These are phyloP conservation scores for Yponomeuta cagnagella DNA, from an alignment of 2,888 invertebrate species.

Conservation along the genomic window DNA sequence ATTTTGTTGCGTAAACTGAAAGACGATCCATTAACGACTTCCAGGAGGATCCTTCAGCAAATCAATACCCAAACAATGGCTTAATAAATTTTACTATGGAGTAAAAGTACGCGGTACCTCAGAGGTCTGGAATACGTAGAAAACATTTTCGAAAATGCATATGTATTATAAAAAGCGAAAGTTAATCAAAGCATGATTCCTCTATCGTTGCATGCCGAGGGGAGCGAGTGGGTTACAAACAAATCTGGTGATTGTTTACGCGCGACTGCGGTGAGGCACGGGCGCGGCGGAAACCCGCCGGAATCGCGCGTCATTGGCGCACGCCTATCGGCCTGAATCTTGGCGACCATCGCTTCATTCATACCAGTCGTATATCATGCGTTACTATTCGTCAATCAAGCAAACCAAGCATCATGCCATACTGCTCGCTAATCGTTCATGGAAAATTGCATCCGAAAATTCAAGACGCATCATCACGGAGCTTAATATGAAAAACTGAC, in stretches of 20 bases:
- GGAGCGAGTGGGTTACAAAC: not conserved
- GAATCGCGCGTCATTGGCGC: constrained; percentile 71
- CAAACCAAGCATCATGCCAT: not conserved
- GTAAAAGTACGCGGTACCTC: too few species aligned
- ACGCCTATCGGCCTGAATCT: constrained; percentile 42
- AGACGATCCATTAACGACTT: constrained; percentile 45
- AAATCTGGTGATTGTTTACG: constrained; percentile 52
- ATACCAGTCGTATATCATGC: constrained; percentile 37
- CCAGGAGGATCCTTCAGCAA: too few species aligned
- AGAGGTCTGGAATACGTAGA: not conserved
- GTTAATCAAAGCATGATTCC: not conserved
- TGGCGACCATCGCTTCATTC: constrained; percentile 55
- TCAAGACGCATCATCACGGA: too few species aligned
- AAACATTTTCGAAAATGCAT: not conserved
- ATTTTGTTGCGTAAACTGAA: constrained; percentile 68
- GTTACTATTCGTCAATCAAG: constrained; percentile 31
- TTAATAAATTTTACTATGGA: too few species aligned
- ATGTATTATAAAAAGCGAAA: not conserved
- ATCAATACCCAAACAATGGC: too few species aligned
- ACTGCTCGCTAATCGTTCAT: not conserved
- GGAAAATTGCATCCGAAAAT: too few species aligned
- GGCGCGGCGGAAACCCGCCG: constrained; percentile 62
- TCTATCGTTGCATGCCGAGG: not conserved
- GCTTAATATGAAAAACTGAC: too few species aligned
- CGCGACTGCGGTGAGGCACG: constrained; percentile 43